A percentile compares a stretch with the other conserved stretches of the same genome.
Conservation (phyloP, 2,797 vertebrate genomes). For the Carcharodon carcharias region DNA sequence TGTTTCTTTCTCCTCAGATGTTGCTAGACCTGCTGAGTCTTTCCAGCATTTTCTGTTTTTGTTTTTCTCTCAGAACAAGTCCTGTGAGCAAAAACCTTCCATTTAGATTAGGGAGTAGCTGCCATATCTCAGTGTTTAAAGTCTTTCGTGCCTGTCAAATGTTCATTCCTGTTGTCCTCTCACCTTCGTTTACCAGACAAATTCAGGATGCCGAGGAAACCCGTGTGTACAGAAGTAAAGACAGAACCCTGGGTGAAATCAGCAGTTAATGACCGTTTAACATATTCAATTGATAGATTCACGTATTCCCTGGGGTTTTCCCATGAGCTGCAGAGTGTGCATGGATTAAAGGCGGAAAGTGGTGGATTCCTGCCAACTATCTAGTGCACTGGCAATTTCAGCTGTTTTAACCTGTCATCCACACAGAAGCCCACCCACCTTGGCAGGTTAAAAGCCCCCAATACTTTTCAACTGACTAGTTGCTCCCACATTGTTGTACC, state of each 20-base stretch:
- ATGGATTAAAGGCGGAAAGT: background rate
- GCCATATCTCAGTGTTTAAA: background rate
- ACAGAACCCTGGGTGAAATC: background rate
- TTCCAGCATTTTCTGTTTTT: too few species aligned
- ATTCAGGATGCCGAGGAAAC: background rate
- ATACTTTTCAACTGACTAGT: background rate
- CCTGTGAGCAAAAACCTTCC: too few species aligned
- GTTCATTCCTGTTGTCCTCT: background rate
- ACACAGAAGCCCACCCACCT: background rate
- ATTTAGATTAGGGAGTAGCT: background rate
- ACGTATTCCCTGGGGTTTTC: background rate
- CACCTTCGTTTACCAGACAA: background rate
- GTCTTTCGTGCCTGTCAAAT: background rate
- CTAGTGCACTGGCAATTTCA: too few species aligned
- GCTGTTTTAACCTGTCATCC: too few species aligned
- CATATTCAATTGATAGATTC: background rate
- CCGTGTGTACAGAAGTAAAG: background rate
- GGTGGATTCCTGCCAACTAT: background rate
- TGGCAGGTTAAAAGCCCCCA: background rate
- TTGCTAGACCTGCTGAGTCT: too few species aligned
- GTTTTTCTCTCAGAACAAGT: too few species aligned
- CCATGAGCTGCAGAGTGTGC: background rate
- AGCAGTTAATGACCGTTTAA: background rate
- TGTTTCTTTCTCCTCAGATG: too few species aligned
- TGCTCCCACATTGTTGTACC: background rate